Percentiles rank a stretch among this genome's conserved stretches.
Evolutionary conservation across 2,113 vertebrate species (phyloP).

Genomic region (Alligator sinensis): DNA sequence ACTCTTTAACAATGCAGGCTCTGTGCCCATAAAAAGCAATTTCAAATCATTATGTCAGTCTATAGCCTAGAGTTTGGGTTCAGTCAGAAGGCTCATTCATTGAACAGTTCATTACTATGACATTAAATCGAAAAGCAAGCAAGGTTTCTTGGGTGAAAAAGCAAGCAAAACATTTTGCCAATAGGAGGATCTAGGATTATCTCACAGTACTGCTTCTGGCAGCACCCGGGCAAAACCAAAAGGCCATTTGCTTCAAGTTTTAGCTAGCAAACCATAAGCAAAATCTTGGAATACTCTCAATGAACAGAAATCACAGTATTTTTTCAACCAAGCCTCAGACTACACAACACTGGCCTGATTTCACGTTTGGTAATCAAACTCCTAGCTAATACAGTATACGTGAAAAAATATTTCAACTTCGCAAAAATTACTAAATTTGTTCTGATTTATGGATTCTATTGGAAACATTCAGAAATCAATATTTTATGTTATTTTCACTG

Average conservation of each 20-base stretch:
- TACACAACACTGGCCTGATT: neutral
- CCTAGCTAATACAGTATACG: neutral
- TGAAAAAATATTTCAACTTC: neutral
- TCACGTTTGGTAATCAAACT: neutral
- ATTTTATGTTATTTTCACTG: neutral
- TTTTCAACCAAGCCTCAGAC: neutral
- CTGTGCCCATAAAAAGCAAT: neutral
- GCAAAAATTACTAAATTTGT: neutral
- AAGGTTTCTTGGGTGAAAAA: neutral
- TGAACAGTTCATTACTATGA: neutral
- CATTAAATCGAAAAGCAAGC: neutral
- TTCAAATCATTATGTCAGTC: neutral
- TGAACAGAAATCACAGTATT: neutral
- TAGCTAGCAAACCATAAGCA: neutral
- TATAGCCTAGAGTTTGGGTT: neutral
- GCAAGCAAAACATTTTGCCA: neutral
- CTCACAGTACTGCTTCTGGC: neutral
- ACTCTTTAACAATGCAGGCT: neutral
- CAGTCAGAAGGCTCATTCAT: neutral
- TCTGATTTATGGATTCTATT: neutral
- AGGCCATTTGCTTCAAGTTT: neutral
- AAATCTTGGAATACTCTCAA: neutral
- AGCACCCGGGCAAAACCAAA: neutral
- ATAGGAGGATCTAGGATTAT: neutral
- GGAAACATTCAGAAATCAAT: neutral